A percentile compares a stretch with the other conserved stretches of the same genome.
Conservation (phyloP, 2,113 vertebrate genomes). For the Antigone vipio region DNA sequence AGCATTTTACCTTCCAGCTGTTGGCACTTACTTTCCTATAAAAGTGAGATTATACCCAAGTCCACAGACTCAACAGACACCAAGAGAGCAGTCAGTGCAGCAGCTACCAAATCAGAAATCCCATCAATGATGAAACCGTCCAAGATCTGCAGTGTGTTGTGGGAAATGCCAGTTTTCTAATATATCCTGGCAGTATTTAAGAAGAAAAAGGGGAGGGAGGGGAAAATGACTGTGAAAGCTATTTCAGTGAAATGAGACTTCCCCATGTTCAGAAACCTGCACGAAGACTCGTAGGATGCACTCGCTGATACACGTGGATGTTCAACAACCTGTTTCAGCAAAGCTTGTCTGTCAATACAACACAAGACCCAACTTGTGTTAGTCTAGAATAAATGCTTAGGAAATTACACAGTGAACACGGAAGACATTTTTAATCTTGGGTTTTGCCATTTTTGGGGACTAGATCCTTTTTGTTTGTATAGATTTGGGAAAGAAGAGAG, state of each 20-base stretch:
- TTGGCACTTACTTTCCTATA: neutral
- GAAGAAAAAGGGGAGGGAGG: neutral
- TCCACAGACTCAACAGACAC: slow-evolving; percentile 20
- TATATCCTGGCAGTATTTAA: neutral
- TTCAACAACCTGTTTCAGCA: neutral
- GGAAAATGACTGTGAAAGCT: neutral
- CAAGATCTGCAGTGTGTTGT: slow-evolving; percentile 43
- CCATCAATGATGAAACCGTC: slow-evolving; percentile 67
- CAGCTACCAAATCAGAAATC: slow-evolving; percentile 73
- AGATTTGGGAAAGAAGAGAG: neutral
- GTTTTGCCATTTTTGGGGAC: neutral
- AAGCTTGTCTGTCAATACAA: neutral
- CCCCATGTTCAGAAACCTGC: neutral
- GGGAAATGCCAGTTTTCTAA: slow-evolving; percentile 50
- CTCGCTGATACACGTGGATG: neutral
- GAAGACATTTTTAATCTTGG: neutral
- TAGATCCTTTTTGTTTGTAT: neutral
- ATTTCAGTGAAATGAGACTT: neutral
- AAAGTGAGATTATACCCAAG: slow-evolving; percentile 57
- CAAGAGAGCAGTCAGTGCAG: slow-evolving; percentile 51
- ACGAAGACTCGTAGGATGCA: neutral
- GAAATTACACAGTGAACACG: neutral
- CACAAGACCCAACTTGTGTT: neutral
- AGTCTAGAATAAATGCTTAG: neutral
- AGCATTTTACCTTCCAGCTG: neutral